Conservation (phyloP, 1,140 invertebrate species). For the Macrosteles quadrilineatus region DNA sequence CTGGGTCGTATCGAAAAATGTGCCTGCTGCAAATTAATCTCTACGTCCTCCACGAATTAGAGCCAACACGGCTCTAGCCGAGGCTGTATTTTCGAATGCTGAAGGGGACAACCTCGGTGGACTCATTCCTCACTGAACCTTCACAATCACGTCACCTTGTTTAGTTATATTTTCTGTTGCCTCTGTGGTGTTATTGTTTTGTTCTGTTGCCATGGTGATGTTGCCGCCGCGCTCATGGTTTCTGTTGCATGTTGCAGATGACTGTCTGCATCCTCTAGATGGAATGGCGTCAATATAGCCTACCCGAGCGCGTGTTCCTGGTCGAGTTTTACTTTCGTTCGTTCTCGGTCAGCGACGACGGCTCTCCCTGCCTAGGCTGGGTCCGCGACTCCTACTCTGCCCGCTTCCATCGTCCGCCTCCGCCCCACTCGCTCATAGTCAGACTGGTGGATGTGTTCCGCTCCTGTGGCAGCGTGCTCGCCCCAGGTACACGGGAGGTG, state of each 20-base stretch:
- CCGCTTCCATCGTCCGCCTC: not conserved
- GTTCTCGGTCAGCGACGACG: not conserved
- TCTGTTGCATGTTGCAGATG: conserved; percentile 25
- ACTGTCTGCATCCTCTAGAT: not conserved
- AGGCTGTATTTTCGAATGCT: no score
- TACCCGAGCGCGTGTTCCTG: conserved; percentile 10
- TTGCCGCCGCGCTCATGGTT: no score
- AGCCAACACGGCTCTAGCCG: no score
- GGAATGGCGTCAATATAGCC: conserved; percentile 17
- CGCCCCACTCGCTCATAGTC: conserved; percentile 11
- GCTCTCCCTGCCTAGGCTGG: not conserved
- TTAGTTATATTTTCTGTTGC: no score
- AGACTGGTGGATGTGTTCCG: conserved; percentile 3
- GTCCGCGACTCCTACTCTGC: conserved; percentile 4
- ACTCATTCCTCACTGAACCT: no score
- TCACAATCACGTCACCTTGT: no score
- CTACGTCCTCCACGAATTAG: no score
- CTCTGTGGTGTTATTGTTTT: no score
- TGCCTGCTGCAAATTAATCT: no score
- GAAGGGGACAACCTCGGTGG: no score
- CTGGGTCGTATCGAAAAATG: no score
- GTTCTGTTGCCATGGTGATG: no score
- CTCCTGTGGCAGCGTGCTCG: not conserved
- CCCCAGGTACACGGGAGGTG: not conserved
- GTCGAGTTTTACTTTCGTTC: conserved; percentile 14